Conservation (phyloP, 1,140 invertebrate genomes). For the Cyphomyrmex costatus region DNA sequence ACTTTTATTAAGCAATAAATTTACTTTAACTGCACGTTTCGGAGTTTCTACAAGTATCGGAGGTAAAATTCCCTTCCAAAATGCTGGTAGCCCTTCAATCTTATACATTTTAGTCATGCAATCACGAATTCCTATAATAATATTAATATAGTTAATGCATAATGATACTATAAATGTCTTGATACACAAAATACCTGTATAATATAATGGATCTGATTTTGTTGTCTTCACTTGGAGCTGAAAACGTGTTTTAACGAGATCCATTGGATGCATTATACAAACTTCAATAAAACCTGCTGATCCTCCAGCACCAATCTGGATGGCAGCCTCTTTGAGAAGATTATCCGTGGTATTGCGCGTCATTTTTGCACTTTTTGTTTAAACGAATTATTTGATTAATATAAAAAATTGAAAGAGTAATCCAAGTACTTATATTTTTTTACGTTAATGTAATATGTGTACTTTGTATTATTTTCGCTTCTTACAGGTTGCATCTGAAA, state of each 20-base stretch:
- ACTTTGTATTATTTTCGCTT: not conserved
- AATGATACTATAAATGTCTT: slow-evolving; percentile 2
- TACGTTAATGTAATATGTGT: not conserved
- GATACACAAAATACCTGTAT: slow-evolving; percentile 83
- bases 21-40: slow-evolving; percentile 95
- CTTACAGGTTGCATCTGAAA: not conserved
- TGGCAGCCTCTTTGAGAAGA: slow-evolving; percentile 90
- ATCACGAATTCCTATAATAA: slow-evolving; percentile 90
- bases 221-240: slow-evolving; percentile 90
- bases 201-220: slow-evolving; percentile 86
- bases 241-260: slow-evolving; percentile 96
- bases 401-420: not conserved
- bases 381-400: not conserved
- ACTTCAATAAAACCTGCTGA: slow-evolving; percentile 97
- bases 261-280: slow-evolving; percentile 98
- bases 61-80: slow-evolving; percentile 97
- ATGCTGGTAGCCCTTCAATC: slow-evolving; percentile 93
- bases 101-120: slow-evolving; percentile 96
- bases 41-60: slow-evolving; percentile 98
- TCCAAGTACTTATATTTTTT: slow-evolving; percentile 8
- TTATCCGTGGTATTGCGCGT: slow-evolving; percentile 36
- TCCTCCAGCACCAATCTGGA: slow-evolving; percentile 95
- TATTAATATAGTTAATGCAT: slow-evolving; percentile 10
- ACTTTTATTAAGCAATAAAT: slow-evolving; percentile 41
- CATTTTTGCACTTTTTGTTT: slow-evolving; percentile 22